phyloP scores from a whole-genome alignment of 23 tunicate genomes.

The Pegea sp. region DNA sequence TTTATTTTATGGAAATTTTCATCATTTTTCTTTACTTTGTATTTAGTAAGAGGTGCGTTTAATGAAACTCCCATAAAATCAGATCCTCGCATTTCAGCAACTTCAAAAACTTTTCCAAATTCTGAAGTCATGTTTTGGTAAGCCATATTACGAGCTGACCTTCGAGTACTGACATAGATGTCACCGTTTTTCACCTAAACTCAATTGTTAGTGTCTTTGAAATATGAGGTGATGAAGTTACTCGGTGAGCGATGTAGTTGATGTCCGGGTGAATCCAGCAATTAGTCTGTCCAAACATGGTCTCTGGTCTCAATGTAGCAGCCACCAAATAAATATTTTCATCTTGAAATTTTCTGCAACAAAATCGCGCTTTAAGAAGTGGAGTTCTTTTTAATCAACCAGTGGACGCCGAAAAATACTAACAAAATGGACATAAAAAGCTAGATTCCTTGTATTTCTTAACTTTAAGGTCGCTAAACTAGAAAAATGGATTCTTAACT shows the following conservation, averaged over 20 bases:
- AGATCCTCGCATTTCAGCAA: conserved; percentile 61
- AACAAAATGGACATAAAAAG: too few species aligned
- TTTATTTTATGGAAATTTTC: background rate
- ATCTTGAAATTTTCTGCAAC: too few species aligned
- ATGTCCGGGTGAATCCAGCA: conserved; percentile 93
- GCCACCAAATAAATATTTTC: conserved; percentile 72
- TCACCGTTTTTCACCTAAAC: conserved; percentile 71
- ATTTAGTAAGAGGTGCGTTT: conserved; percentile 74
- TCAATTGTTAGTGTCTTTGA: background rate
- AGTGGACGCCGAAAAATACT: too few species aligned
- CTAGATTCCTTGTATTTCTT: too few species aligned
- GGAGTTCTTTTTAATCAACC: too few species aligned
- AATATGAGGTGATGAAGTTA: conserved; percentile 6
- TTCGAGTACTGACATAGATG: conserved; percentile 46
- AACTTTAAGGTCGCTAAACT: too few species aligned
- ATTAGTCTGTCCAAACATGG: conserved; percentile 97
- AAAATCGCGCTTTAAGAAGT: too few species aligned
- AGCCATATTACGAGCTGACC: conserved; percentile 90
- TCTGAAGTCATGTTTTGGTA: conserved; percentile 68
- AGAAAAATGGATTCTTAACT: too few species aligned
- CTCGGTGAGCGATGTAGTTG: conserved; percentile 51
- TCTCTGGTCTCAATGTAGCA: conserved; percentile 92
- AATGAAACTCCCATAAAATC: conserved; percentile 81
- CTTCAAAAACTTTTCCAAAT: conserved; percentile 33
- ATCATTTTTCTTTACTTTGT: conserved; percentile 20